Percentiles rank a stretch among this genome's conserved stretches.
These are phyloP conservation scores for Oryzaephilus surinamensis DNA, from an alignment of 1,140 invertebrate genomes.

Conservation along the genomic window DNA sequence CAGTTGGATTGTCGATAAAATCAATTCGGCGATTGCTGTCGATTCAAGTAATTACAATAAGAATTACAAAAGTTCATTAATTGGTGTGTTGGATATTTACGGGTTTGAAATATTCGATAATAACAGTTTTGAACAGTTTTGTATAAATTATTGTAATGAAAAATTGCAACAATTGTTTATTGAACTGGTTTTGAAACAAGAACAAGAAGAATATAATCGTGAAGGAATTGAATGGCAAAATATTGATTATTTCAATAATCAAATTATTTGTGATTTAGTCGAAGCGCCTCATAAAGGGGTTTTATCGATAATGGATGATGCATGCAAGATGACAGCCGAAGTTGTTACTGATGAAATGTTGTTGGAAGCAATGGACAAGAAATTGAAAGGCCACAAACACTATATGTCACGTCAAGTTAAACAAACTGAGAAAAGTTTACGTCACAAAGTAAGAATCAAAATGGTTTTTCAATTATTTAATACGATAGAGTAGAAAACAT, in stretches of 20 bases:
- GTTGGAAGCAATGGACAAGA: conserved; percentile 87
- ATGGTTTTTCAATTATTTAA: not conserved
- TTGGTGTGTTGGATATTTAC: conserved; percentile 94
- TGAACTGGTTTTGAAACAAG: conserved; percentile 89
- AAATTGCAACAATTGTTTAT: conserved; percentile 95
- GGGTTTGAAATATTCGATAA: conserved; percentile 95
- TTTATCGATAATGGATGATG: conserved; percentile 82
- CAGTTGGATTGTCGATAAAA: conserved; percentile 81
- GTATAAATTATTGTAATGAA: conserved; percentile 96
- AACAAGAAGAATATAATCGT: conserved; percentile 87
- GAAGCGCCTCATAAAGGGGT: conserved; percentile 77
- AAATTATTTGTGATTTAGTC: conserved; percentile 86
- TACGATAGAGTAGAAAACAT: not conserved
- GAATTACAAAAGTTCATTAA: conserved; percentile 69
- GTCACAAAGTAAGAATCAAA: conserved; percentile 64
- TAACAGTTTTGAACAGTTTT: conserved; percentile 91
- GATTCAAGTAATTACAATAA: conserved; percentile 35
- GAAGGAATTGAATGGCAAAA: conserved; percentile 90
- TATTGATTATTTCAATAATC: conserved; percentile 88
- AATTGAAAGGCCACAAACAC: conserved; percentile 76
- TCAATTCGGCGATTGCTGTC: conserved; percentile 76
- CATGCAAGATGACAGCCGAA: conserved; percentile 79
- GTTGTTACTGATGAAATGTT: conserved; percentile 86
- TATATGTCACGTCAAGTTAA: conserved; percentile 79
- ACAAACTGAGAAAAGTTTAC: conserved; percentile 68